Conservation (phyloP, 2,113 vertebrate genomes). For the Polypterus senegalus region DNA sequence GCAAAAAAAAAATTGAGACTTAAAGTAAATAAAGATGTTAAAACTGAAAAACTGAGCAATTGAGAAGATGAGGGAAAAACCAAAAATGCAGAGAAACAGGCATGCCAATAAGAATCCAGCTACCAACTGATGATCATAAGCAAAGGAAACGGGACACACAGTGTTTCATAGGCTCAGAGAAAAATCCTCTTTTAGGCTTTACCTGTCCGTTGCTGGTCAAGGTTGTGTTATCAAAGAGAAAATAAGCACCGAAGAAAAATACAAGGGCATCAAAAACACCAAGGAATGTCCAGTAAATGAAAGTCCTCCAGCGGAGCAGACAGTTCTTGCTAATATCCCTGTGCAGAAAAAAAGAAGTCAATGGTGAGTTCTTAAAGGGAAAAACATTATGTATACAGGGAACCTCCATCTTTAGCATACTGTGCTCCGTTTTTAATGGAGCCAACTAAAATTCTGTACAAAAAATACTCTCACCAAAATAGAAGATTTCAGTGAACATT, state of each 20-base stretch:
- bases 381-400: too few species aligned
- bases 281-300: slow-evolving; percentile 87
- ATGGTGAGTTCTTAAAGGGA: too few species aligned
- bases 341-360: slow-evolving; percentile 10
- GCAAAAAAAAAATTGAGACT: slow-evolving; percentile 44
- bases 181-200: slow-evolving; percentile 12
- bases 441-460: too few species aligned
- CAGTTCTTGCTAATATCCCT: slow-evolving; percentile 93
- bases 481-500: background rate
- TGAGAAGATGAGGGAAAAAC: too few species aligned
- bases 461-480: too few species aligned
- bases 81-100: too few species aligned
- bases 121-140: too few species aligned
- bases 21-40: slow-evolving; percentile 59
- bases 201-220: slow-evolving; percentile 96
- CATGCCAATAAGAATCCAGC: too few species aligned
- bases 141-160: too few species aligned
- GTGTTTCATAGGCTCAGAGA: background rate
- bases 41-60: slow-evolving; percentile 32
- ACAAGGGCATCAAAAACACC: slow-evolving; percentile 82
- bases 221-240: slow-evolving; percentile 83
- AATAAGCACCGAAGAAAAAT: slow-evolving; percentile 95
- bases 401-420: too few species aligned
- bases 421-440: too few species aligned
- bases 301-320: slow-evolving; percentile 73